Evolutionary conservation across 2,113 vertebrate species (phyloP).

Genomic region (Cranoglanis bouderius): DNA sequence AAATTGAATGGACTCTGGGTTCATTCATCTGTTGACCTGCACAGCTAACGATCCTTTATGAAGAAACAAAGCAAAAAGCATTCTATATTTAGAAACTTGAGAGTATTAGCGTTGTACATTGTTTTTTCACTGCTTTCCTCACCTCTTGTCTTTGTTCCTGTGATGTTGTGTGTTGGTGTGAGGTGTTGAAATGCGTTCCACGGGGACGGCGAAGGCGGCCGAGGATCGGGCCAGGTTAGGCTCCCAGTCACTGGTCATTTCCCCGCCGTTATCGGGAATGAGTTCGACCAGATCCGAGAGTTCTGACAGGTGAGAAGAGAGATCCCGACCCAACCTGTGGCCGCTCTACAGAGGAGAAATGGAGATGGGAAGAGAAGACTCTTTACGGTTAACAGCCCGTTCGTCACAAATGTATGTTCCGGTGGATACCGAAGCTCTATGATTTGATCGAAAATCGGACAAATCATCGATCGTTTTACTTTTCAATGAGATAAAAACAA

Average conservation of each 20-base stretch:
- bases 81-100: neutral
- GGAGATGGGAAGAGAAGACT: neutral
- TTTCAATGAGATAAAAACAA: neutral
- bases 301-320: conserved; percentile 56
- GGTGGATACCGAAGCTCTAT: neutral
- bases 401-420: neutral
- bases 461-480: neutral
- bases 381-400: neutral
- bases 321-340: conserved; percentile 61
- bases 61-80: neutral
- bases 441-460: neutral
- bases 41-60: neutral
- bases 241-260: conserved; percentile 55
- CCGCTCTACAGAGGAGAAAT: conserved; percentile 56
- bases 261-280: conserved; percentile 63
- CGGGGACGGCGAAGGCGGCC: conserved; percentile 28
- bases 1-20: neutral
- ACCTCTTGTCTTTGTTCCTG: conserved; percentile 70
- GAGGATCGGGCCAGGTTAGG: conserved; percentile 39
- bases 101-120: too few species aligned
- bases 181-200: conserved; percentile 53
- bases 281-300: conserved; percentile 58
- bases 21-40: neutral
- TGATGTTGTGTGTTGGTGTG: conserved; percentile 53
- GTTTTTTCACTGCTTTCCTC: conserved; percentile 36